Percentiles rank a stretch among this genome's conserved stretches.
Evolutionary conservation across 2,797 vertebrate genomes (phyloP).

Genomic region (Huso huso): DNA sequence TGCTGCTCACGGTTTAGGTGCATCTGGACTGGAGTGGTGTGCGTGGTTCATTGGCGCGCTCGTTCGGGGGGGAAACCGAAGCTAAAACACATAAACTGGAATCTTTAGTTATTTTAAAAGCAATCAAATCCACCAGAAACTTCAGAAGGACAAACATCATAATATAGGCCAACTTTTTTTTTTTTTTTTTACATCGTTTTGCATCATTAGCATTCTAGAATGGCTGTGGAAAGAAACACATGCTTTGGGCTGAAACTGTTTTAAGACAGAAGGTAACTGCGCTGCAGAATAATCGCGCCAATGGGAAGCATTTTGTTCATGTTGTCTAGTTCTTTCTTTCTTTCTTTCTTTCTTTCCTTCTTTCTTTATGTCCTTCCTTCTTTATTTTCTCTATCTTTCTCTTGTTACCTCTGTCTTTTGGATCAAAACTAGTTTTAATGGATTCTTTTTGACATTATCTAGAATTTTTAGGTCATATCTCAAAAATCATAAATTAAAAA

Average conservation of each 20-base stretch:
- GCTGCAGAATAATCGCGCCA: background rate
- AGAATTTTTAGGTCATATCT: too few species aligned
- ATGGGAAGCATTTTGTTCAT: background rate
- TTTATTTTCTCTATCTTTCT: too few species aligned
- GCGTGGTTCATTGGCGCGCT: conserved; percentile 6
- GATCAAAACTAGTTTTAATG: too few species aligned
- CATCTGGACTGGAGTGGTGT: background rate
- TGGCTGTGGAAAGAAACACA: conserved; percentile 64
- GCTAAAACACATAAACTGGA: conserved; percentile 2
- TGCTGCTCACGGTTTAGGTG: background rate
- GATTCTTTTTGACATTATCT: too few species aligned
- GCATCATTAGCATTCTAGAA: conserved; percentile 62
- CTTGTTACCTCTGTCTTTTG: too few species aligned
- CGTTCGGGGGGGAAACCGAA: background rate
- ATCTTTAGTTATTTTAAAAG: conserved; percentile 22
- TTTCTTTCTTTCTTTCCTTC: too few species aligned
- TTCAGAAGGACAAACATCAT: conserved; percentile 36
- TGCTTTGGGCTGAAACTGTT: conserved; percentile 44
- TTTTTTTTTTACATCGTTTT: conserved; percentile 48
- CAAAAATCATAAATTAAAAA: too few species aligned
- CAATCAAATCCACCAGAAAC: conserved; percentile 33
- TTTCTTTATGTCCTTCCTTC: too few species aligned
- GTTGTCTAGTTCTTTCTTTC: too few species aligned
- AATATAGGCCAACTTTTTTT: too few species aligned
- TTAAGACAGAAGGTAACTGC: conserved; percentile 36